These are phyloP conservation scores for Creontiades dilutus DNA, from an alignment of 2,888 invertebrate species.

Conservation along the genomic window DNA sequence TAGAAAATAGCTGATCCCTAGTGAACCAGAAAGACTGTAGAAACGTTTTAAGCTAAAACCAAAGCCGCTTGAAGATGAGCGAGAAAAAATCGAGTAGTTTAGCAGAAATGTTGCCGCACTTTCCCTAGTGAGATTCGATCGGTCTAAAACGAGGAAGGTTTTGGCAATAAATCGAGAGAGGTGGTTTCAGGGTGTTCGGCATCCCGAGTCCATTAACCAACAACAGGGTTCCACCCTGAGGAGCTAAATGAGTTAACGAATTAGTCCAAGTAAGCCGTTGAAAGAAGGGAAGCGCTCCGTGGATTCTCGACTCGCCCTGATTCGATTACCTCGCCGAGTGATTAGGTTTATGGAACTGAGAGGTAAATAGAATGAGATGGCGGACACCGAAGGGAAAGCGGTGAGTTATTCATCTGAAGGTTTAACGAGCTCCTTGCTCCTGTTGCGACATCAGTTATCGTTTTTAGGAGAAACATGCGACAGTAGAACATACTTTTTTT, in stretches of 20 bases:
- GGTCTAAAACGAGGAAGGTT: neutral
- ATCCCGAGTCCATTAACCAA: conserved; percentile 14
- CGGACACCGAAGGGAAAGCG: neutral
- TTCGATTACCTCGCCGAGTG: conserved; percentile 16
- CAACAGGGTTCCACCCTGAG: neutral
- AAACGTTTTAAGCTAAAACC: neutral
- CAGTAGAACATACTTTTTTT: no score
- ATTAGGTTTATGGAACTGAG: conserved; percentile 8
- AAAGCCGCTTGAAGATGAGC: neutral
- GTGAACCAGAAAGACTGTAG: neutral
- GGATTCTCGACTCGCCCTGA: conserved; percentile 15
- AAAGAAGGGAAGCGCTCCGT: conserved; percentile 20
- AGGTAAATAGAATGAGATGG: neutral
- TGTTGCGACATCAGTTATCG: no score
- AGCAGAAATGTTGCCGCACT: conserved; percentile 3
- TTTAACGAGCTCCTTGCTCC: neutral
- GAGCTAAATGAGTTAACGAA: conserved; percentile 31
- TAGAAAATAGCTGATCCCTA: no score
- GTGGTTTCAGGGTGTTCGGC: conserved; percentile 8
- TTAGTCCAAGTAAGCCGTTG: conserved; percentile 15
- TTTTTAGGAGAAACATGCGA: no score
- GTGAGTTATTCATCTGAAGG: neutral
- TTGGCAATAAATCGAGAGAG: neutral
- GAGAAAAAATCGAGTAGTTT: neutral
- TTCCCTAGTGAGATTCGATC: neutral